Conservation (phyloP, 1,140 invertebrate species). For the Dinothrombium tinctorium region DNA sequence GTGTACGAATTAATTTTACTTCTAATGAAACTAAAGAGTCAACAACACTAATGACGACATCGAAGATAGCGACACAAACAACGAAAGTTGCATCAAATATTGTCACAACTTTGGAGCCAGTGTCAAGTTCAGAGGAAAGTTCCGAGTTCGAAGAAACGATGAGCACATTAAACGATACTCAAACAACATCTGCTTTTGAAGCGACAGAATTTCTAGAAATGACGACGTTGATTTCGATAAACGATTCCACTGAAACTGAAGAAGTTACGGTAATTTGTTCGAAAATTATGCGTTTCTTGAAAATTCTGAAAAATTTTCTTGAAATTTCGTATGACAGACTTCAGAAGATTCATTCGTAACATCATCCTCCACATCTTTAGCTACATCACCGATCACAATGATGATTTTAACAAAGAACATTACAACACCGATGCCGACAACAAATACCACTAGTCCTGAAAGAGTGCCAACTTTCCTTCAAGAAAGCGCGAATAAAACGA, state of each 20-base stretch:
- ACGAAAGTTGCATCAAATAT: neutral
- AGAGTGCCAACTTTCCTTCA: neutral
- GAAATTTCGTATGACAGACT: neutral
- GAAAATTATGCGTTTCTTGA: neutral
- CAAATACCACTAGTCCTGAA: neutral
- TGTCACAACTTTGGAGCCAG: neutral
- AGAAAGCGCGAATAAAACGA: neutral
- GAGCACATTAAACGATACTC: neutral
- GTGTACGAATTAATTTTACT: too few species aligned
- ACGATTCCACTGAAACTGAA: neutral
- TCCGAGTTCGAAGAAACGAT: neutral
- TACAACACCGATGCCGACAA: too few species aligned
- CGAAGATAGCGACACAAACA: neutral
- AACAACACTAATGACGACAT: neutral
- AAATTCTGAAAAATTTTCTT: neutral
- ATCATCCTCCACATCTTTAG: neutral
- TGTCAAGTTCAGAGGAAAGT: neutral
- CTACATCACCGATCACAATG: neutral
- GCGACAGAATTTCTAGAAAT: neutral
- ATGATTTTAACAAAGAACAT: neutral
- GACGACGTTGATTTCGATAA: neutral
- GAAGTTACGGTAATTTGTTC: neutral
- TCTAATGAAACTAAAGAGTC: too few species aligned
- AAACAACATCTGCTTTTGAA: neutral
- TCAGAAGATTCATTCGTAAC: neutral